A percentile compares a stretch with the other conserved stretches of the same genome.
These are phyloP conservation scores for Hemiscyllium ocellatum DNA, from an alignment of 2,113 vertebrate species.

Conservation along the genomic window DNA sequence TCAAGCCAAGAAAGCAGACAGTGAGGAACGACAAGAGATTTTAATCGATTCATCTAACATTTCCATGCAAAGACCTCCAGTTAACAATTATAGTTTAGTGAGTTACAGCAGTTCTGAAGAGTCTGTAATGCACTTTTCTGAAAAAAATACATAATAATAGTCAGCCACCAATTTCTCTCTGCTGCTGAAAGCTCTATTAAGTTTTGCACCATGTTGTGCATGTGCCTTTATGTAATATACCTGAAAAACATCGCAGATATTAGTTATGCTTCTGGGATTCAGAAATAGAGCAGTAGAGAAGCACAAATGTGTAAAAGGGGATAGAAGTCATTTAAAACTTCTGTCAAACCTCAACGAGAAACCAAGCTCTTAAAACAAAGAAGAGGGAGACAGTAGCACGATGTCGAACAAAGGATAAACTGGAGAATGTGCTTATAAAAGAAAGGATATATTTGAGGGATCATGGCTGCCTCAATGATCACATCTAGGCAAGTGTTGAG, in stretches of 20 bases:
- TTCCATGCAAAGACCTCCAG: not conserved
- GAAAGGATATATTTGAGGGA: not conserved
- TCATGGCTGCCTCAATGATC: not conserved
- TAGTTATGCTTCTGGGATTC: slow-evolving; percentile 65
- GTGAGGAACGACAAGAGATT: not conserved
- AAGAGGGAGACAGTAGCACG: slow-evolving; percentile 40
- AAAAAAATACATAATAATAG: not conserved
- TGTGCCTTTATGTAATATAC: slow-evolving; percentile 45
- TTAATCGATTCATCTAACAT: not conserved
- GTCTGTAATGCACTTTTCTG: not conserved
- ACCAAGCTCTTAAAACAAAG: not conserved
- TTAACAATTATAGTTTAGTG: not conserved
- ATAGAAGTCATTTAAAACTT: not conserved
- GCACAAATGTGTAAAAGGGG: slow-evolving; percentile 46
- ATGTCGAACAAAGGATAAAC: slow-evolving; percentile 41
- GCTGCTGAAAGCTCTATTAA: not conserved
- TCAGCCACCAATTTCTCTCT: not conserved
- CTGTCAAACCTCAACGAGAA: not conserved
- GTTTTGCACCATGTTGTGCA: not conserved
- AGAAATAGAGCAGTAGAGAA: slow-evolving; percentile 55
- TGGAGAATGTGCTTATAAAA: slow-evolving; percentile 36
- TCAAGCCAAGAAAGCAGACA: not conserved
- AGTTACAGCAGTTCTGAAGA: not conserved
- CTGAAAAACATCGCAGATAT: slow-evolving; percentile 63
- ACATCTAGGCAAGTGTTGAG: not conserved